phyloP scores from a whole-genome alignment of 2,888 invertebrate genomes.

The Drosophila neotestacea region DNA sequence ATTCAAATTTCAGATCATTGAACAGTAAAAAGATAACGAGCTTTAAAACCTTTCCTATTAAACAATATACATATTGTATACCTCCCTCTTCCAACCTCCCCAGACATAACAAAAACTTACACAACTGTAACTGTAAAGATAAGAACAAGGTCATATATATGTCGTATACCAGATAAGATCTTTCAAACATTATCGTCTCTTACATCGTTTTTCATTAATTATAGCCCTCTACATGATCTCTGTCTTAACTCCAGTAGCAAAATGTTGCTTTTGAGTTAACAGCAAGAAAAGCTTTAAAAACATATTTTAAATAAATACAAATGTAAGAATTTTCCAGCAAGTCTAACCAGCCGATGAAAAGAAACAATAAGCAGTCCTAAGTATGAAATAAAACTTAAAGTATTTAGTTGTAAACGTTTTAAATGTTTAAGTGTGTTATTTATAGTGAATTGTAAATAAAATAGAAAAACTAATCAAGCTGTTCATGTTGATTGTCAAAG shows the following conservation, averaged over 20 bases:
- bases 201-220: too few relatives aligned
- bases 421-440: conserved; percentile 39
- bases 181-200: neutral
- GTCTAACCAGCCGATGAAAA: conserved; percentile 7
- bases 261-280: conserved; percentile 1
- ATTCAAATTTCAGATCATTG: neutral
- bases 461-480: neutral
- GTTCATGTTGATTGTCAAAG: conserved; percentile 21
- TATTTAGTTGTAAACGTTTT: conserved; percentile 33
- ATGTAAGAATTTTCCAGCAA: conserved; percentile 15
- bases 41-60: neutral
- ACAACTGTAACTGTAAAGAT: neutral
- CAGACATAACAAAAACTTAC: neutral
- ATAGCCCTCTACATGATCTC: neutral
- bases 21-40: neutral
- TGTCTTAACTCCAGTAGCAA: neutral
- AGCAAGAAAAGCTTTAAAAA: conserved; percentile 56
- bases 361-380: conserved; percentile 29
- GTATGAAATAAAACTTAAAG: conserved; percentile 6
- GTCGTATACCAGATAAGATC: neutral
- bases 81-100: neutral
- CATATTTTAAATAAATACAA: neutral
- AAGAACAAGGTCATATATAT: neutral
- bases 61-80: neutral
- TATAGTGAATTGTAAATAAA: conserved; percentile 19